These are phyloP conservation scores for Patiria miniata DNA, from an alignment of 35 echinoderm and acorn worm genomes.

Conservation along the genomic window DNA sequence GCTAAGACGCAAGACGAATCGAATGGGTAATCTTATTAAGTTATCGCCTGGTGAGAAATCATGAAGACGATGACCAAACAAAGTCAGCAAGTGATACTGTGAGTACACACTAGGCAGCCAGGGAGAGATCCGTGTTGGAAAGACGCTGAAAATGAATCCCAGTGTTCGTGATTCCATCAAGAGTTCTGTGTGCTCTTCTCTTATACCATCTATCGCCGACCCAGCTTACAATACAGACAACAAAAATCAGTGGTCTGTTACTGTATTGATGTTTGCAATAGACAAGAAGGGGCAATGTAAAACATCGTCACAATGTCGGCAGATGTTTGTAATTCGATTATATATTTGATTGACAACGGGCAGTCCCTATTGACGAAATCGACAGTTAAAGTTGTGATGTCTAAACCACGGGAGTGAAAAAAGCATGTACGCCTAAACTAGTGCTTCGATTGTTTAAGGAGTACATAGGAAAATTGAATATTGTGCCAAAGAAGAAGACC, in stretches of 20 bases:
- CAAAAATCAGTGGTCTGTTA: too few species aligned
- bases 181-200: neutral
- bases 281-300: neutral
- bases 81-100: conserved; percentile 17
- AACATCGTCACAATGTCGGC: neutral
- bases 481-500: too few species aligned
- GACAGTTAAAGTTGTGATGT: too few species aligned
- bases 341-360: neutral
- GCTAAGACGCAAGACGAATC: too few species aligned
- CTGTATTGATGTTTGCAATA: too few species aligned
- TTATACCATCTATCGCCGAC: too few species aligned
- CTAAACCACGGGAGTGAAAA: too few species aligned
- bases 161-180: neutral
- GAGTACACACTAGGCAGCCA: neutral
- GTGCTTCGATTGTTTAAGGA: too few species aligned
- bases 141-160: conserved; percentile 1
- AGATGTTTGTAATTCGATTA: conserved; percentile 22
- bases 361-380: too few species aligned
- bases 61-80: neutral
- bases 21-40: conserved; percentile 16
- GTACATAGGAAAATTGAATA: too few species aligned
- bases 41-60: neutral
- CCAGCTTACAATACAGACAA: too few species aligned
- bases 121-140: neutral
- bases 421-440: too few species aligned